Evolutionary conservation across 1,140 invertebrate species (phyloP), one percentile per base, ranked within the genome.

Genomic region (Papilio polytes): DNA sequence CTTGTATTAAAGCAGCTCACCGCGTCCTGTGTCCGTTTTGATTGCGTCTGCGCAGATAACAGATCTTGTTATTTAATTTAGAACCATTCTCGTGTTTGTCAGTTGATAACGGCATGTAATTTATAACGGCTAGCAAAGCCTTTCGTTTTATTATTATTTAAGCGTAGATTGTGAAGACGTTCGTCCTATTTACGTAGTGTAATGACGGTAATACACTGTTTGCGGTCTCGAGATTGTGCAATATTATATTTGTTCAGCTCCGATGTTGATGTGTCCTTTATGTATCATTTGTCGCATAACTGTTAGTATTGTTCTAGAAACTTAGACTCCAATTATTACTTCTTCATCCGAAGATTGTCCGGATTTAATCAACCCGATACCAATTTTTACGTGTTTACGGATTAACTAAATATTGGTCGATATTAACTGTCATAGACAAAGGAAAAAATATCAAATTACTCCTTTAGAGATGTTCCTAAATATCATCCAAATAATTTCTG

Each of bases 81-180:
- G 79, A 88, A 82, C 80, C 84, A 87, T 87, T 86, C 86, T 76
- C 74, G 51, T 89, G 90, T 93, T 91, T 92, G 88, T 80, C 77
- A 84, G 46, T 66, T 85, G 91, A 94, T 94, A 93, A 90, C 81
- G 83, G 63, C 63, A 63, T 26, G 84, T 91, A 89, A 92, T 93
- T 92, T 93, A 92, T 92, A 90, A 87, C 90, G 89, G 90, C 86
- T 87, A 91, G 91, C 84, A 91, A 89, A 91, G 87, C 86, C 88
- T 89, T 86, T 85, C 86, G 85, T 86, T 92, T 89, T 93, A 92
- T 89, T 88, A 92, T 88, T 89, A 91, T 89, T 91, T 91, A 89
- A 91, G 88, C 87, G 86, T 87, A 88, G 83, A 89, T 87, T 88
- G 87, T 86, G 73, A 81, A 84, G 79, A 80, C 82, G 56, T 78